phyloP scores from a whole-genome alignment of 2,797 vertebrate species.

The Rhodeus uyekii region DNA sequence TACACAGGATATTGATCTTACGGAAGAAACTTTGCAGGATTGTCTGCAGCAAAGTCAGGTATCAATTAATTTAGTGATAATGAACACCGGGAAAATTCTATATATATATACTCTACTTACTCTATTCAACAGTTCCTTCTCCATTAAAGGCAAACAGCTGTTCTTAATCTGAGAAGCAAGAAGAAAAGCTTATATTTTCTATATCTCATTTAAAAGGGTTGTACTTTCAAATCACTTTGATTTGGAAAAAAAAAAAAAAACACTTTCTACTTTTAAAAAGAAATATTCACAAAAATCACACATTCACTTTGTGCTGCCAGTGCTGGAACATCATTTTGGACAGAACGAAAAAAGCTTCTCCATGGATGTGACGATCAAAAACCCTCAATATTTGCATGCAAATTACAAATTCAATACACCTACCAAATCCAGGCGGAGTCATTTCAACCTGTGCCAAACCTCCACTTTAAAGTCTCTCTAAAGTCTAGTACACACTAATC shows the following conservation, averaged over 20 bases:
- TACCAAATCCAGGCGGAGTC: neutral
- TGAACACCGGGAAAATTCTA: neutral
- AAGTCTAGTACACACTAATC: neutral
- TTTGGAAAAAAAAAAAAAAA: neutral
- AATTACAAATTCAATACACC: neutral
- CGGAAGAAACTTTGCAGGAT: slow-evolving; percentile 3
- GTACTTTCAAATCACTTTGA: neutral
- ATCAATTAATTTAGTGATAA: slow-evolving; percentile 32
- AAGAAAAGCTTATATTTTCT: neutral
- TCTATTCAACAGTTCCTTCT: neutral
- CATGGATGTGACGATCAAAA: neutral
- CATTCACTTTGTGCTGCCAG: neutral
- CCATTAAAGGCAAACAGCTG: slow-evolving; percentile 23
- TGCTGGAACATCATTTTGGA: neutral
- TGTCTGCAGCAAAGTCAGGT: neutral
- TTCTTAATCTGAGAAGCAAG: neutral
- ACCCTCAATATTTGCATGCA: neutral
- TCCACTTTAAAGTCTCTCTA: neutral
- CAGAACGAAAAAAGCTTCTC: no score
- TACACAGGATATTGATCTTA: slow-evolving; percentile 11
- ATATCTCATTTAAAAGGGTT: neutral
- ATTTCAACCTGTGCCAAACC: slow-evolving; percentile 10
- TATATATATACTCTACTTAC: no score
- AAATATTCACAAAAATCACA: neutral
- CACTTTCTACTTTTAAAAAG: no score